Evolutionary conservation across 2,797 vertebrate genomes (phyloP), one percentile per base, ranked within the genome.

Genomic region (Nyctalus aviator): DNA sequence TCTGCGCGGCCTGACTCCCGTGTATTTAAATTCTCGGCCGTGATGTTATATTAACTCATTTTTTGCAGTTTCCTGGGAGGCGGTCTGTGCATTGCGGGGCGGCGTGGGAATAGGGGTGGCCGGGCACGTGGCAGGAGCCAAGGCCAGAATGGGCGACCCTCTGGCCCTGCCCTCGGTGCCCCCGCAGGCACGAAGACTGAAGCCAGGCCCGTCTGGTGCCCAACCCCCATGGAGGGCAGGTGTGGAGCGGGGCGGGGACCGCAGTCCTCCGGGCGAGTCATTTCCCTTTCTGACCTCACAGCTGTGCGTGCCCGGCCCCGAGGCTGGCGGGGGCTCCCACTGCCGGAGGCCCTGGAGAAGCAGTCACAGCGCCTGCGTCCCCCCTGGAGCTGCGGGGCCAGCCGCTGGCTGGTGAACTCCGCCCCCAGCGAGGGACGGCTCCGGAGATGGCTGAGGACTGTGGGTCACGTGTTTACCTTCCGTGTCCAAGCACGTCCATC

Each of bases 1-100:
- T 97, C 95, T 97, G 96, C 66, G 72, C 88, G 84, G 93, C 87
- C 88, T 86, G 96, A 93, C 94, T 97, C 97, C 96, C 88, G 96
- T 95, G 97, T 96, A 95, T 96, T 97, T 96, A 96, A 95, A 96
- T 97, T 96, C 94, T 95, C 92, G 78, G 93, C 96, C 95, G 73
- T 97, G 92, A 94, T 96, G 96, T 97, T 96, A 92, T 92, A 97
- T 95, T 96, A 97, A 96, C 95, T 97, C 94, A 93, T 95, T 97
- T 97, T 96, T 96, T 96, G 96, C 96, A 94, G 90, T 94, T 96
- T 96, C 94, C 96, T 94, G 83, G 94, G 96, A 95, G 92, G 93
- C 94, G 4, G 27, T 95, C 87, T 96, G 89, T 93, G 89, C 95
- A 78, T 95, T 93, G 20, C 77, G 2, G 44, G 90, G 92, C 27